These are phyloP conservation scores for Heliconius congener DNA, from an alignment of 1,140 invertebrate species.

Conservation along the genomic window DNA sequence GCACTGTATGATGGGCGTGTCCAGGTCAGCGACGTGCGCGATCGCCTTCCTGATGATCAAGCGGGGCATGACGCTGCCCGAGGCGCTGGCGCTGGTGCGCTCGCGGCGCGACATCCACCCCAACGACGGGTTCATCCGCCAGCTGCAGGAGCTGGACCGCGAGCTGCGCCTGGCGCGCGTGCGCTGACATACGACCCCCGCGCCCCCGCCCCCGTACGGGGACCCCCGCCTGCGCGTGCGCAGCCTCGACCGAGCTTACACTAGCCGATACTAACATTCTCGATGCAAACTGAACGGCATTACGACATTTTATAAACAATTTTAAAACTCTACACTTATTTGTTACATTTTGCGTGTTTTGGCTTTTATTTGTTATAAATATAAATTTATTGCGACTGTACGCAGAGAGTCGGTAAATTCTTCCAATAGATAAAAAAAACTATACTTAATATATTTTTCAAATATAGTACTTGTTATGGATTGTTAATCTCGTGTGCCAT, in stretches of 20 bases:
- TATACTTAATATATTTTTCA: background rate
- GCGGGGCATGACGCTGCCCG: constrained; percentile 87
- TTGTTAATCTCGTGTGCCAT: constrained; percentile 61
- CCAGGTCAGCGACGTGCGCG: constrained; percentile 90
- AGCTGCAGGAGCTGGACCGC: constrained; percentile 87
- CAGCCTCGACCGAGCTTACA: constrained; percentile 64
- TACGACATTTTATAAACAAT: background rate
- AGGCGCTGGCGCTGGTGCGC: constrained; percentile 87
- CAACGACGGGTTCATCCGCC: constrained; percentile 90
- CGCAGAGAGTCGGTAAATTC: background rate
- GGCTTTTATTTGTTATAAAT: constrained; percentile 1
- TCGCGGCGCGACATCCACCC: constrained; percentile 87
- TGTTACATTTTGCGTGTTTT: too few relatives aligned
- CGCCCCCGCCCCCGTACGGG: constrained; percentile 48
- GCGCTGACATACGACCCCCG: constrained; percentile 68
- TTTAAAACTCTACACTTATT: too few relatives aligned
- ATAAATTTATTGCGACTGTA: background rate
- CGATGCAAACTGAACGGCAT: constrained; percentile 19
- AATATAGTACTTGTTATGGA: constrained; percentile 15
- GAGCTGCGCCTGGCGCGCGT: constrained; percentile 75
- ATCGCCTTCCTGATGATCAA: constrained; percentile 93
- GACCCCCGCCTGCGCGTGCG: constrained; percentile 54
- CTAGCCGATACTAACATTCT: constrained; percentile 50
- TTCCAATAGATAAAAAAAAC: background rate
- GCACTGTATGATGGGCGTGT: constrained; percentile 91